A percentile compares a stretch with the other conserved stretches of the same genome.
Conservation (phyloP, 37 sponge, comb jelly and placozoan species). For the Diacarnus erythraeanus region DNA sequence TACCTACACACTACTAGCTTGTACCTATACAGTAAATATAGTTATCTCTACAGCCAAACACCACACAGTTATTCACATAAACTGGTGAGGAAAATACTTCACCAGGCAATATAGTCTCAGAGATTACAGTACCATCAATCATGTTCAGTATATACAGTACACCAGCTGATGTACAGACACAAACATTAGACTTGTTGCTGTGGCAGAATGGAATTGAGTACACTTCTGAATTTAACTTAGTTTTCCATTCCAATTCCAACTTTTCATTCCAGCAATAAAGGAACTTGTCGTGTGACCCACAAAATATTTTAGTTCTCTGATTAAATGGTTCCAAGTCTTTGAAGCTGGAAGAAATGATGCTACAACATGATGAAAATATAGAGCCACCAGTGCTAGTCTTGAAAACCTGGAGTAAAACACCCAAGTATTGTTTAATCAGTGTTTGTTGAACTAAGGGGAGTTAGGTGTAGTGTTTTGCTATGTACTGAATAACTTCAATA, state of each 20-base stretch:
- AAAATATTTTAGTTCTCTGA: not conserved
- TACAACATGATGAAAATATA: constrained; percentile 55
- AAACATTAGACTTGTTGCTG: not conserved
- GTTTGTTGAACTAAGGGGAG: too few species aligned
- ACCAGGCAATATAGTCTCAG: constrained; percentile 28
- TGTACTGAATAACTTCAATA: too few species aligned
- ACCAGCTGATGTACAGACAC: constrained; percentile 46
- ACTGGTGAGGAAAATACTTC: constrained; percentile 90
- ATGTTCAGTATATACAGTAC: constrained; percentile 30
- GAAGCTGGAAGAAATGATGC: not conserved
- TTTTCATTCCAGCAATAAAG: constrained; percentile 67
- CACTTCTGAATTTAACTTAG: constrained; percentile 36
- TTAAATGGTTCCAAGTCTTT: constrained; percentile 5
- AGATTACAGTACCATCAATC: constrained; percentile 24
- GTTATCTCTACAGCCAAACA: constrained; percentile 85
- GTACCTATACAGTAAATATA: constrained; percentile 62
- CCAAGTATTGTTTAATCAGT: too few species aligned
- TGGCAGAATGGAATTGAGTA: constrained; percentile 60
- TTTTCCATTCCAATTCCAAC: constrained; percentile 31
- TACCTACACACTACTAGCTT: too few species aligned
- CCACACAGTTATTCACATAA: constrained; percentile 29
- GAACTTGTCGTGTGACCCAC: constrained; percentile 58
- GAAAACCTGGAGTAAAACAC: not conserved
- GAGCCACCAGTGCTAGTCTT: constrained; percentile 6
- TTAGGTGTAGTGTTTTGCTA: too few species aligned